Conservation (phyloP, 2,797 vertebrate genomes). For the Botia kubotai region DNA sequence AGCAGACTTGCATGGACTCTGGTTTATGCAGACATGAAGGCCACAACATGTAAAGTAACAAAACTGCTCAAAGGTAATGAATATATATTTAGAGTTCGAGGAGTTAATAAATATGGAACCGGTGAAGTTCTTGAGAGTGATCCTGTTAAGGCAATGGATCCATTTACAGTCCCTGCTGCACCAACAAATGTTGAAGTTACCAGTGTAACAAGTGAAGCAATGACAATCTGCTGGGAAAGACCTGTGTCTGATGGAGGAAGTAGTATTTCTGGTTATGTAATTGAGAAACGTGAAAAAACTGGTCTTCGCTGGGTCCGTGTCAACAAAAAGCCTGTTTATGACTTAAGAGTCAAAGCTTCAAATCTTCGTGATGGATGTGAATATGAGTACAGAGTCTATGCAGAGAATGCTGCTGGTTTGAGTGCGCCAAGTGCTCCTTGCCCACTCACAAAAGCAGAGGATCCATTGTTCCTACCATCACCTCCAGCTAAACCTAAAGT, state of each 20-base stretch:
- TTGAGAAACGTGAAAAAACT: slow-evolving; percentile 95
- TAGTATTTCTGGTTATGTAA: slow-evolving; percentile 92
- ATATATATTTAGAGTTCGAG: slow-evolving; percentile 95
- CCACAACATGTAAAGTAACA: slow-evolving; percentile 93
- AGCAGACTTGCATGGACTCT: slow-evolving; percentile 94
- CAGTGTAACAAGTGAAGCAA: slow-evolving; percentile 86
- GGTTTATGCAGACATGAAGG: slow-evolving; percentile 88
- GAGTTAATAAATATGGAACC: slow-evolving; percentile 93
- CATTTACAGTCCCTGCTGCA: slow-evolving; percentile 88
- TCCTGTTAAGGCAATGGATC: slow-evolving; percentile 89
- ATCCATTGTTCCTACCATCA: slow-evolving; percentile 92
- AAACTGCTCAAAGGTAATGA: slow-evolving; percentile 96
- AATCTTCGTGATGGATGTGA: slow-evolving; percentile 92
- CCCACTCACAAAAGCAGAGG: slow-evolving; percentile 87
- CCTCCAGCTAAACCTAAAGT: slow-evolving; percentile 91
- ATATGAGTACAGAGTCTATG: slow-evolving; percentile 96
- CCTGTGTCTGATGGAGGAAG: slow-evolving; percentile 92
- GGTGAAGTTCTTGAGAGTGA: slow-evolving; percentile 93
- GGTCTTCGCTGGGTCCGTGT: slow-evolving; percentile 93
- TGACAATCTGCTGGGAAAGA: slow-evolving; percentile 97
- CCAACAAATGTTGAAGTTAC: slow-evolving; percentile 93
- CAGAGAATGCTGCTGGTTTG: slow-evolving; percentile 94
- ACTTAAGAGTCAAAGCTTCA: slow-evolving; percentile 93
- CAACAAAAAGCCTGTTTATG: slow-evolving; percentile 96
- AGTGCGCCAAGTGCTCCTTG: slow-evolving; percentile 90